Conservation (phyloP, 2,797 vertebrate species). For the Amphiprion clarkii region DNA sequence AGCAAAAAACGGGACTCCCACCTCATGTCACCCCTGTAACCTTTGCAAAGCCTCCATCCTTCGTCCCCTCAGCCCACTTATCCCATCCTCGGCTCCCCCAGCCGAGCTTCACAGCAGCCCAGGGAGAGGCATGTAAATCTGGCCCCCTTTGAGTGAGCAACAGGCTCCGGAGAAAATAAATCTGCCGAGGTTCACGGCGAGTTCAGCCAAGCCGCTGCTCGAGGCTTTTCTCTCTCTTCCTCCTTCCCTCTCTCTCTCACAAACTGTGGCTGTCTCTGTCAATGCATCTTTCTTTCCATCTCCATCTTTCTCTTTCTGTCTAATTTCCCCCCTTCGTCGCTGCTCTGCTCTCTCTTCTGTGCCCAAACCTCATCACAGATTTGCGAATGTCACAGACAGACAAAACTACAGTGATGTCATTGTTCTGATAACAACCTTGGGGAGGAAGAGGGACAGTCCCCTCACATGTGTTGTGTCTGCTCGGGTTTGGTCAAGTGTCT, state of each 20-base stretch:
- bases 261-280: slow-evolving; percentile 22
- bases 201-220: slow-evolving; percentile 86
- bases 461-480: slow-evolving; percentile 62
- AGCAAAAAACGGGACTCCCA: slow-evolving; percentile 39
- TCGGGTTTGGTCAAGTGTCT: slow-evolving; percentile 47
- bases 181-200: slow-evolving; percentile 82
- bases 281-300: slow-evolving; percentile 49
- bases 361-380: slow-evolving; percentile 37
- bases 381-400: slow-evolving; percentile 53
- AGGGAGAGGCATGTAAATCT: slow-evolving; percentile 77
- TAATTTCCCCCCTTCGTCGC: slow-evolving; percentile 28
- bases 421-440: slow-evolving; percentile 53
- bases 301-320: slow-evolving; percentile 14
- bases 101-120: slow-evolving; percentile 60
- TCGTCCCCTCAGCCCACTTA: slow-evolving; percentile 42
- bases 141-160: slow-evolving; percentile 78
- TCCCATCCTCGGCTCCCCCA: slow-evolving; percentile 59
- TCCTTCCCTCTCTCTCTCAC: slow-evolving; percentile 18
- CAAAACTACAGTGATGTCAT: slow-evolving; percentile 65
- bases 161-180: slow-evolving; percentile 83
- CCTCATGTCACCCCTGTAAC: slow-evolving; percentile 40
- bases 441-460: slow-evolving; percentile 60
- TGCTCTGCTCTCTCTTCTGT: slow-evolving; percentile 17
- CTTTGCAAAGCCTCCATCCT: slow-evolving; percentile 30
- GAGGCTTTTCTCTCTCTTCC: slow-evolving; percentile 58